Evolutionary conservation across 2,113 vertebrate species (phyloP).

Genomic region (Microcebus jonahi): DNA sequence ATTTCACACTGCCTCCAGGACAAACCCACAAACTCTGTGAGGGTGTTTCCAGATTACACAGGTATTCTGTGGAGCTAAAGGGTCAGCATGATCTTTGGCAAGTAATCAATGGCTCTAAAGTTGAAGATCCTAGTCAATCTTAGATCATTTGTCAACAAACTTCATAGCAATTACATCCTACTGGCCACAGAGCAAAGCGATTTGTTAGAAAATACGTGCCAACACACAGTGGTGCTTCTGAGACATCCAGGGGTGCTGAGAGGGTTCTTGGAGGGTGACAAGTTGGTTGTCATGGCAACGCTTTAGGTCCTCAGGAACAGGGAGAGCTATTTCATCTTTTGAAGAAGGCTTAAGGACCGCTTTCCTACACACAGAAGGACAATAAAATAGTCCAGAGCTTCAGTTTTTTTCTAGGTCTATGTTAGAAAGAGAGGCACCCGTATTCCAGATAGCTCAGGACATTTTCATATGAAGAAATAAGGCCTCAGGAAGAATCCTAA

Average conservation of each 20-base stretch:
- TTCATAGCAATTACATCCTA: slow-evolving; percentile 27
- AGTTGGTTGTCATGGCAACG: slow-evolving; percentile 59
- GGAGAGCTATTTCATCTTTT: neutral
- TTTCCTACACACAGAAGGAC: neutral
- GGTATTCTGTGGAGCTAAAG: neutral
- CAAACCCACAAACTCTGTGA: neutral
- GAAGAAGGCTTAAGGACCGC: neutral
- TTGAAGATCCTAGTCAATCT: neutral
- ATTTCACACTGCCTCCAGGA: neutral
- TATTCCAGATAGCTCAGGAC: neutral
- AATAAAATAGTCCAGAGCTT: neutral
- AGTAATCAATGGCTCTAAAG: slow-evolving; percentile 3
- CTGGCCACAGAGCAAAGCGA: neutral
- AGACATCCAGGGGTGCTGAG: neutral
- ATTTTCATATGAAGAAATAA: neutral
- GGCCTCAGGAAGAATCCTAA: neutral
- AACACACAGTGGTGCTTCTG: neutral
- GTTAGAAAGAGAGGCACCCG: neutral
- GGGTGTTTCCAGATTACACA: neutral
- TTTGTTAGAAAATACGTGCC: neutral
- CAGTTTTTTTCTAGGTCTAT: neutral
- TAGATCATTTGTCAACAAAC: neutral
- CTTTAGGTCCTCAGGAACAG: neutral
- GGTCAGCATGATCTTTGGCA: neutral
- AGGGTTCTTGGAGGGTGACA: slow-evolving; percentile 9